Evolutionary conservation across 2,888 invertebrate species (phyloP).

Genomic region (Heliconius ismenius): DNA sequence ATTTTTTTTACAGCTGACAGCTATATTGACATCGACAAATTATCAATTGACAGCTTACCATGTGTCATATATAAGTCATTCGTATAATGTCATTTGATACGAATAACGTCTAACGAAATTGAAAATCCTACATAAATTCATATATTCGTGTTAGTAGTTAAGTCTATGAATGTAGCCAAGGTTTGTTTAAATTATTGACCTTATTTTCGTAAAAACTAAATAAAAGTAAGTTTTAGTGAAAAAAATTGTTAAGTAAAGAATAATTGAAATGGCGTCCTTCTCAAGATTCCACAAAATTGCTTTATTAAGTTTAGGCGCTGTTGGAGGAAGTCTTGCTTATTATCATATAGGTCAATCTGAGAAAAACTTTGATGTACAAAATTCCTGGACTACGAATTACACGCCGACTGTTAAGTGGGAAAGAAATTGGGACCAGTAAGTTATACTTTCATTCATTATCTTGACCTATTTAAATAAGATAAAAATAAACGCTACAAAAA

Average conservation of each 20-base stretch:
- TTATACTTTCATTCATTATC: constrained; percentile 42
- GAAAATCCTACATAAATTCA: not conserved
- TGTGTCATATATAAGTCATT: not conserved
- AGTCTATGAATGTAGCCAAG: not conserved
- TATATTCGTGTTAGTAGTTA: constrained; percentile 1
- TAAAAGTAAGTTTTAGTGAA: not conserved
- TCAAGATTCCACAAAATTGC: constrained; percentile 82
- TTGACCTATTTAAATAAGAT: constrained; percentile 16
- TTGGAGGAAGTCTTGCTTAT: constrained; percentile 85
- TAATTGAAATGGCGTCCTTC: constrained; percentile 74
- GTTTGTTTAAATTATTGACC: constrained; percentile 14
- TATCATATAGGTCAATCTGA: constrained; percentile 78
- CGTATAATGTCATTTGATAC: constrained; percentile 9
- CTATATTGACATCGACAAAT: not conserved
- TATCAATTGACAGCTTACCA: not conserved
- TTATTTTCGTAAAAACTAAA: constrained; percentile 10
- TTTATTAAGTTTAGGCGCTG: constrained; percentile 83
- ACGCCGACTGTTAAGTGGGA: constrained; percentile 89
- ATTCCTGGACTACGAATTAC: constrained; percentile 87
- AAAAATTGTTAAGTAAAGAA: not conserved
- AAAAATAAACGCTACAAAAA: not conserved
- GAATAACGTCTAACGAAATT: constrained; percentile 9
- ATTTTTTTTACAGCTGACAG: not conserved
- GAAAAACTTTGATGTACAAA: constrained; percentile 76
- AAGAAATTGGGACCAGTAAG: constrained; percentile 93